These are phyloP conservation scores for Petrocephalus sullivani DNA, from an alignment of 2,797 vertebrate genomes.

Conservation along the genomic window DNA sequence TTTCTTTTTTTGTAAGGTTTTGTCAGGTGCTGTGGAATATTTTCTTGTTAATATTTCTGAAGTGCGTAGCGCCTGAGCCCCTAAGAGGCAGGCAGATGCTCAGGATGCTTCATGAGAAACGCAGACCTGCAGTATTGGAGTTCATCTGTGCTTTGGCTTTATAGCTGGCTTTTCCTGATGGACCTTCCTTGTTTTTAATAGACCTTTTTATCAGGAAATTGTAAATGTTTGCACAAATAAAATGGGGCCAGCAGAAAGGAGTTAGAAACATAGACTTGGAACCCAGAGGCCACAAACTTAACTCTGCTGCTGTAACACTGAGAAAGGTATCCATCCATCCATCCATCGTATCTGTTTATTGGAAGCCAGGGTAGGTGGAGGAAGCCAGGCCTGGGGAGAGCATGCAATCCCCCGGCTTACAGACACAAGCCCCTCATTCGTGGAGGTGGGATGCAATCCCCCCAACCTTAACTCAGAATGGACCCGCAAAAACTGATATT, in stretches of 20 bases:
- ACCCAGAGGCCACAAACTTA: background rate
- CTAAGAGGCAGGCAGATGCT: background rate
- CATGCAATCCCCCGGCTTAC: background rate
- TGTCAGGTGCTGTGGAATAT: background rate
- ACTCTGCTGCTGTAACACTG: background rate
- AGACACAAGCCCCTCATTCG: background rate
- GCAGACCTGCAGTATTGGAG: background rate
- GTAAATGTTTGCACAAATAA: background rate
- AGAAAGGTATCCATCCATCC: background rate
- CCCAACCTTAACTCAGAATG: background rate
- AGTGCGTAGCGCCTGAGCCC: background rate
- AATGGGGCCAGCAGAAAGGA: background rate
- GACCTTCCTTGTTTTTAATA: background rate
- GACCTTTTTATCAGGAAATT: background rate
- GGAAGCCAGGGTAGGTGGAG: background rate
- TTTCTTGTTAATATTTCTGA: background rate
- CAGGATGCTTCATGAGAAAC: background rate
- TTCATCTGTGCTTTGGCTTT: background rate
- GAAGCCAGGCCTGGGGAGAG: background rate
- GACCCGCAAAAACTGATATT: background rate
- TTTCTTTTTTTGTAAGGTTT: background rate
- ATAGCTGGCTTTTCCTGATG: background rate
- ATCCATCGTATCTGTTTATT: background rate
- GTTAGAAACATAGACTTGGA: background rate
- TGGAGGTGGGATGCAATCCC: background rate